phyloP scores from a whole-genome alignment of 2,113 vertebrate genomes.

The Misgurnus mizolepis region DNA sequence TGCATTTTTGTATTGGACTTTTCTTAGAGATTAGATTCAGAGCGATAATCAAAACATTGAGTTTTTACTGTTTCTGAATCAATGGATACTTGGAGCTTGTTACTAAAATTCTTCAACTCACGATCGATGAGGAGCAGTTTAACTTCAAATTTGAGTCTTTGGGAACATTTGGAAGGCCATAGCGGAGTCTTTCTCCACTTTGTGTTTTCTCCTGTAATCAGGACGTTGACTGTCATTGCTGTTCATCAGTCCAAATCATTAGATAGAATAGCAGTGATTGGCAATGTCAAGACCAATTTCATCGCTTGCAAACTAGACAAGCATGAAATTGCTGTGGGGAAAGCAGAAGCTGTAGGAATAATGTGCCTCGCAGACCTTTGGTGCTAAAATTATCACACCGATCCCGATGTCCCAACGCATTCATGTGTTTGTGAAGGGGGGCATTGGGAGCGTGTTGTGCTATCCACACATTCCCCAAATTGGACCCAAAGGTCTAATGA shows the following conservation, averaged over 20 bases:
- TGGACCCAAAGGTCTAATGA: neutral
- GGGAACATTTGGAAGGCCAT: neutral
- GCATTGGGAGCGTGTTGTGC: neutral
- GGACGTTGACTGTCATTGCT: constrained; percentile 8
- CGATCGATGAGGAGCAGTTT: no score
- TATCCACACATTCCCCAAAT: neutral
- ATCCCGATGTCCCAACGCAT: constrained; percentile 25
- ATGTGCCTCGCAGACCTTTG: neutral
- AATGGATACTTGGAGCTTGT: no score
- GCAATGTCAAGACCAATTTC: constrained; percentile 44
- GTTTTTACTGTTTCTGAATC: no score
- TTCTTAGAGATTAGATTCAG: no score
- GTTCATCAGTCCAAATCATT: constrained; percentile 15
- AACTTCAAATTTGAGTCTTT: no score
- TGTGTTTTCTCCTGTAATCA: neutral
- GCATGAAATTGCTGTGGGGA: constrained; percentile 54
- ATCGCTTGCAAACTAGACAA: constrained; percentile 36
- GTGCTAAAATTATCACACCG: constrained; percentile 41
- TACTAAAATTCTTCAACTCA: no score
- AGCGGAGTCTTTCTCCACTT: neutral
- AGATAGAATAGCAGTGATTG: constrained; percentile 32
- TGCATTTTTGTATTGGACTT: no score
- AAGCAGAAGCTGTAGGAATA: constrained; percentile 15
- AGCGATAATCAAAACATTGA: no score
- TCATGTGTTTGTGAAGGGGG: neutral